Conservation (phyloP, 2,113 vertebrate genomes). For the Bettongia penicillata region DNA sequence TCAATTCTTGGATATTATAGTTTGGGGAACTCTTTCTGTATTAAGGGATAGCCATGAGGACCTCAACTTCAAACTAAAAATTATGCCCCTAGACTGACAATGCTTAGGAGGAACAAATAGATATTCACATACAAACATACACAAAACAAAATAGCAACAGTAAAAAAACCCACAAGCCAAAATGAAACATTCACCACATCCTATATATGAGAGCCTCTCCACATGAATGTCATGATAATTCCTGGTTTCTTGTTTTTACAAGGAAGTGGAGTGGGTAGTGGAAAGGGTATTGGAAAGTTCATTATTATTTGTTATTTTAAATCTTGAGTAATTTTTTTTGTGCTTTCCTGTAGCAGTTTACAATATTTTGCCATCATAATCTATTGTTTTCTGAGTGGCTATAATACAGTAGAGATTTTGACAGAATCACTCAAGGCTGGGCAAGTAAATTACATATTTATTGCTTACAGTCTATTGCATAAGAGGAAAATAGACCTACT, state of each 20-base stretch:
- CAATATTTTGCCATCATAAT: no score
- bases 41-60: background rate
- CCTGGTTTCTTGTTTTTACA: background rate
- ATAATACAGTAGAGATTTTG: background rate
- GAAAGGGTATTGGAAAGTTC: no score
- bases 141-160: background rate
- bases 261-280: no score
- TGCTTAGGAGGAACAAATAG: background rate
- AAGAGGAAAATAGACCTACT: background rate
- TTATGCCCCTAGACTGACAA: background rate
- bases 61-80: background rate
- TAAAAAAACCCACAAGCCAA: background rate
- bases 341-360: no score
- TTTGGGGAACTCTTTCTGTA: background rate
- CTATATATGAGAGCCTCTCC: background rate
- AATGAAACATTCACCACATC: background rate
- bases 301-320: no score
- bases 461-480: background rate
- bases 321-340: no score
- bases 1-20: background rate
- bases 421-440: no score
- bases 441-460: background rate
- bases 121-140: background rate
- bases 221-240: background rate
- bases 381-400: no score